These are phyloP conservation scores for Pomatostomus ruficeps DNA, from an alignment of 2,113 vertebrate genomes.

Conservation along the genomic window DNA sequence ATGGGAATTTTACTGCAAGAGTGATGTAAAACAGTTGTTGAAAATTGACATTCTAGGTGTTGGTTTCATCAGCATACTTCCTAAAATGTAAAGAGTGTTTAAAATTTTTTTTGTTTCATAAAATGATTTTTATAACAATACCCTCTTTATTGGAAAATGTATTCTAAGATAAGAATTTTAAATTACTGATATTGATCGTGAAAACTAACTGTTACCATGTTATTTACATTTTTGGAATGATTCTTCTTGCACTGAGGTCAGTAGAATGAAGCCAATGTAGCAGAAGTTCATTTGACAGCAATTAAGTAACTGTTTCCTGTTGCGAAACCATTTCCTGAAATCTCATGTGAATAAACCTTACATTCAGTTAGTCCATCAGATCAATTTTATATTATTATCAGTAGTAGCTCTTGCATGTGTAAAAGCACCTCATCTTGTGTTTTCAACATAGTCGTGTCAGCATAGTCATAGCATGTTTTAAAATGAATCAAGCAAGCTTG, in stretches of 20 bases:
- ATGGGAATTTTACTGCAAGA: slow-evolving; percentile 27
- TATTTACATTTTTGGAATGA: background rate
- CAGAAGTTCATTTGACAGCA: slow-evolving; percentile 17
- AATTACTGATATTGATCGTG: background rate
- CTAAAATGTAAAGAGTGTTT: background rate
- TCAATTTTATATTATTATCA: background rate
- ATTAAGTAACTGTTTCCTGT: background rate
- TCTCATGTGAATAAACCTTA: background rate
- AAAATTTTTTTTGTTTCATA: background rate
- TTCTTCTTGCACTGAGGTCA: background rate
- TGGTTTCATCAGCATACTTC: background rate
- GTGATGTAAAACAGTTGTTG: slow-evolving; percentile 20
- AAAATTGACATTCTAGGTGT: background rate
- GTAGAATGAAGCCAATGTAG: background rate
- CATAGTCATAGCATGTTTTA: background rate
- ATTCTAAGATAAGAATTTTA: background rate
- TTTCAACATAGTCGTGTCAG: background rate
- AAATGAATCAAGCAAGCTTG: background rate
- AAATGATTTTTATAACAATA: background rate
- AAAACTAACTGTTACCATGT: background rate
- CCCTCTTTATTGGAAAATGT: background rate
- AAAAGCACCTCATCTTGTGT: background rate
- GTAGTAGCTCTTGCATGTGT: background rate
- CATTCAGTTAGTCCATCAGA: background rate
- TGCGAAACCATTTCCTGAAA: background rate